Conservation (phyloP, 2,113 vertebrate species). For the Nettapus auritus region DNA sequence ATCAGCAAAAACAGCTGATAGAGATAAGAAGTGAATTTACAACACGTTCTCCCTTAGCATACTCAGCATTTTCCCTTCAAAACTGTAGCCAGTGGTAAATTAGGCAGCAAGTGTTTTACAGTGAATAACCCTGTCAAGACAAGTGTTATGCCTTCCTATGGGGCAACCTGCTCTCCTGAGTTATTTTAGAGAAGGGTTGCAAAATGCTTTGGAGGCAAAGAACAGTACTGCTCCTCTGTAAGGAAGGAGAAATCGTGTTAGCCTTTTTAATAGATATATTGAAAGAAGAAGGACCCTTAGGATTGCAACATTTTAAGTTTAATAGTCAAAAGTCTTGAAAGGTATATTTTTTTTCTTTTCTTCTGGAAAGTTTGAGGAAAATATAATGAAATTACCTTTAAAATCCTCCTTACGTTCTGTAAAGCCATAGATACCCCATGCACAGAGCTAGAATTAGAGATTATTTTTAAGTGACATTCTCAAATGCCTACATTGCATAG, state of each 20-base stretch:
- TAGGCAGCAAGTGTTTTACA: background rate
- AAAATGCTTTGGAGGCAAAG: fast-evolving
- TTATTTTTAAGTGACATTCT: background rate
- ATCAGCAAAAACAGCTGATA: conserved; percentile 36
- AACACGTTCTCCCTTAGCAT: background rate
- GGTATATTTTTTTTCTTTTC: background rate
- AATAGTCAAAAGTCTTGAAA: background rate
- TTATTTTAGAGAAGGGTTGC: background rate
- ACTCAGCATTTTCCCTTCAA: conserved; percentile 27
- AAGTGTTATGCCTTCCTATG: background rate
- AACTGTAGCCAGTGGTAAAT: background rate
- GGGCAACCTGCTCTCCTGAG: background rate
- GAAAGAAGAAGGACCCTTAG: background rate
- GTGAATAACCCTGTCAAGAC: background rate
- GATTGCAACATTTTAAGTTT: background rate
- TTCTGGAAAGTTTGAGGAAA: background rate
- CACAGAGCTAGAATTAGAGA: background rate
- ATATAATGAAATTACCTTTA: background rate
- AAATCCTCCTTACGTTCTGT: background rate
- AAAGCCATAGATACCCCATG: background rate
- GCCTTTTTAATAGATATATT: fast-evolving
- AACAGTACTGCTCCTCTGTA: background rate
- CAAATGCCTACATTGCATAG: background rate
- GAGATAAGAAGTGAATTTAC: background rate
- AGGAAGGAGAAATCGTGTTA: background rate